Conservation (phyloP, 2,113 vertebrate genomes). For the Anolis sagrei region DNA sequence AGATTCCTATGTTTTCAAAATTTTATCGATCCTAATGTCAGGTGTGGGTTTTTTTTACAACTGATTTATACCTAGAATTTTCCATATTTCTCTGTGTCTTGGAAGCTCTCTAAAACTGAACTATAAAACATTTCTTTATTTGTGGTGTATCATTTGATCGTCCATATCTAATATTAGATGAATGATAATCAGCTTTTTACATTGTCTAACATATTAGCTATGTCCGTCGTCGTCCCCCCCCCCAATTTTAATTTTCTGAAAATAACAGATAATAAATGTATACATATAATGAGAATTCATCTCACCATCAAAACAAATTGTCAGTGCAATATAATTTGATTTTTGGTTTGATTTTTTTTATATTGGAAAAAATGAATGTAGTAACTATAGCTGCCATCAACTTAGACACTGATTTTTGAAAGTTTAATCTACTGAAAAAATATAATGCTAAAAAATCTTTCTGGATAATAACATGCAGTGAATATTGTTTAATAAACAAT, state of each 20-base stretch:
- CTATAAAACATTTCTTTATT: too few relatives aligned
- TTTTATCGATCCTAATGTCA: background rate
- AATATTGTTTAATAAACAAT: background rate
- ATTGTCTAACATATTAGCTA: background rate
- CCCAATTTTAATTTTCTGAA: conserved; percentile 24
- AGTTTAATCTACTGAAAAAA: background rate
- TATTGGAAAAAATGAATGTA: too few relatives aligned
- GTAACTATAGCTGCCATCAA: conserved; percentile 25
- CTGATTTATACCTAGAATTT: background rate
- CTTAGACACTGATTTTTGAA: conserved; percentile 34
- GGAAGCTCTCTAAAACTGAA: too few relatives aligned
- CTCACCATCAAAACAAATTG: conserved; percentile 45
- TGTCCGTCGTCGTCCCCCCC: background rate
- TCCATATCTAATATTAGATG: too few relatives aligned
- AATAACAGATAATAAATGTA: conserved; percentile 18
- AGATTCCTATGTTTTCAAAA: background rate
- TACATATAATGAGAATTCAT: conserved; percentile 28
- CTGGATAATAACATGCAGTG: background rate
- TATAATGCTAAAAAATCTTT: background rate
- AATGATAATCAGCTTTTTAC: background rate
- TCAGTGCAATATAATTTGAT: conserved; percentile 44
- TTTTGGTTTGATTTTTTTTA: conserved; percentile 31
- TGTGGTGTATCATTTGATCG: too few relatives aligned
- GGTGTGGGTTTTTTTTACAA: background rate
- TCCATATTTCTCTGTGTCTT: background rate